A percentile compares a stretch with the other conserved stretches of the same genome.
Evolutionary conservation across 2,888 invertebrate species (phyloP).

Genomic region (Allygus modestus): DNA sequence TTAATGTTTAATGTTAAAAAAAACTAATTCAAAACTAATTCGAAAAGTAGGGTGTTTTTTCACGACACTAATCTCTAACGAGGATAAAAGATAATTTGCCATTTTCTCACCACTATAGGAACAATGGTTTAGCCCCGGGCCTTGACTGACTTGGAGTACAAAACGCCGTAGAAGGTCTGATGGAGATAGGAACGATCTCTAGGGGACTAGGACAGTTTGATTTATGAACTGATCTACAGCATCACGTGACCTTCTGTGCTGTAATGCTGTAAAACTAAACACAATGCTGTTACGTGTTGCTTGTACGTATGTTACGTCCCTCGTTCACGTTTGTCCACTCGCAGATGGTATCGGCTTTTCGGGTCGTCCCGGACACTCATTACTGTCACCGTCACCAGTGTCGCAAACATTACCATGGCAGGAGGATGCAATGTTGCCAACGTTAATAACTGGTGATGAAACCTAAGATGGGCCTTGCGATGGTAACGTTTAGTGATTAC

Average conservation of each 20-base stretch:
- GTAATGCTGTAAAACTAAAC: background rate
- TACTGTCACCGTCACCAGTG: slow-evolving; percentile 22
- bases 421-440: slow-evolving; percentile 21
- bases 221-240: background rate
- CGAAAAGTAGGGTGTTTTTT: too few relatives aligned
- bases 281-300: background rate
- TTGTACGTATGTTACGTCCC: background rate
- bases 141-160: slow-evolving; percentile 16
- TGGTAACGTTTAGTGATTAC: background rate
- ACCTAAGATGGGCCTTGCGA: background rate
- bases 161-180: slow-evolving; percentile 19
- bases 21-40: too few relatives aligned
- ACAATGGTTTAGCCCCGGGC: background rate
- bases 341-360: background rate
- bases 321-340: background rate
- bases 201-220: slow-evolving; percentile 14
- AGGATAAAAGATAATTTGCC: too few relatives aligned
- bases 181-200: slow-evolving; percentile 8
- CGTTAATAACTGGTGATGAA: background rate
- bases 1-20: too few relatives aligned
- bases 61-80: too few relatives aligned
- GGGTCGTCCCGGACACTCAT: background rate
- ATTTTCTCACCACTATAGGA: background rate
- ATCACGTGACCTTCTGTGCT: background rate
- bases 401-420: background rate